phyloP scores from a whole-genome alignment of 2,797 vertebrate species.

The Notolabrus celidotus region DNA sequence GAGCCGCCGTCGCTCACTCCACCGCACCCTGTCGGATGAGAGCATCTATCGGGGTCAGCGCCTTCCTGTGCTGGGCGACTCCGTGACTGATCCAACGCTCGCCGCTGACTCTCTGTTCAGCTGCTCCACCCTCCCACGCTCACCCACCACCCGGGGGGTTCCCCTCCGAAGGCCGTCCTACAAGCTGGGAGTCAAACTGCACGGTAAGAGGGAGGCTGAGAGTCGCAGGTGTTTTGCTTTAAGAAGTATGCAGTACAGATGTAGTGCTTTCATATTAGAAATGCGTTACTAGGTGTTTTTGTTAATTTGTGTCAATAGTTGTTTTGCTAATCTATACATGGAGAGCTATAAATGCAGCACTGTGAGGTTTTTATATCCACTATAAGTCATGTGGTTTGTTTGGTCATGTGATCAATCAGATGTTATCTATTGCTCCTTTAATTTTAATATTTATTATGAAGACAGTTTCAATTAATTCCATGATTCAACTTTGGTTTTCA shows the following conservation, averaged over 20 bases:
- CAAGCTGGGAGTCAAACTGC: constrained; percentile 95
- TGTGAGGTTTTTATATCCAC: not conserved
- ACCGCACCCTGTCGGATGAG: constrained; percentile 97
- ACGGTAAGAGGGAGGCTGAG: constrained; percentile 82
- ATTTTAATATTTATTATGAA: too few species aligned
- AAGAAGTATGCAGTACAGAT: not conserved
- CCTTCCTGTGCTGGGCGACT: constrained; percentile 88
- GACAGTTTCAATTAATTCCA: too few species aligned
- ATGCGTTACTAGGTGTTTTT: not conserved
- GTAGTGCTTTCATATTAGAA: not conserved
- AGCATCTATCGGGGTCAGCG: constrained; percentile 97
- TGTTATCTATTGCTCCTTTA: not conserved
- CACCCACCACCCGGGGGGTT: constrained; percentile 94
- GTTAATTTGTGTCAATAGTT: not conserved
- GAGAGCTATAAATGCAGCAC: not conserved
- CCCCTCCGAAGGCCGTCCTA: constrained; percentile 95
- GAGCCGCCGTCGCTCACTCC: constrained; percentile 90
- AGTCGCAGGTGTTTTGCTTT: not conserved
- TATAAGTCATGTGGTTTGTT: too few species aligned
- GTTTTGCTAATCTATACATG: too few species aligned
- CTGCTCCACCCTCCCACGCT: constrained; percentile 93
- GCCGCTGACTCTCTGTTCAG: constrained; percentile 94
- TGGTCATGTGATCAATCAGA: not conserved
- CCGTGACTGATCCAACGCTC: constrained; percentile 87
- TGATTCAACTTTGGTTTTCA: constrained; percentile 57